Evolutionary conservation across 1,140 invertebrate genomes (phyloP).

Genomic region (Lanistes nyassanus): DNA sequence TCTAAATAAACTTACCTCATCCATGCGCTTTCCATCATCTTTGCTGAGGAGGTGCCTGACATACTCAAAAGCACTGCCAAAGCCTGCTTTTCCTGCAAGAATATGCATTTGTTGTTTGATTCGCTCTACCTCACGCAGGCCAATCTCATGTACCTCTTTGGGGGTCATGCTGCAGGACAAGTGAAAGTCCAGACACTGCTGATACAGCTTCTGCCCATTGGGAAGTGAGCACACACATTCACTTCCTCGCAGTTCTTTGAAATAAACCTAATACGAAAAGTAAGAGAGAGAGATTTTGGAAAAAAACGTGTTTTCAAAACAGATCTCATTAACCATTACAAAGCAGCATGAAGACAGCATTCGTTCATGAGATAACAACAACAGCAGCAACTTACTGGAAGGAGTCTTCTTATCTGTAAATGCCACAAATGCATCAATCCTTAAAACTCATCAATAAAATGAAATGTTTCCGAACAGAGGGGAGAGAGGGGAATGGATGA

Average conservation of each 20-base stretch:
- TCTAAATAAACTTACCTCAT: conserved; percentile 13
- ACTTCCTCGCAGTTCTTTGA: conserved; percentile 43
- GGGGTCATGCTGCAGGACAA: conserved; percentile 54
- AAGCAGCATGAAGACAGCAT: too few relatives aligned
- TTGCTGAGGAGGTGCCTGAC: conserved; percentile 20
- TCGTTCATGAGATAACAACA: too few relatives aligned
- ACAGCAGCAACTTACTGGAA: too few relatives aligned
- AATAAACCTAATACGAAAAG: conserved; percentile 49
- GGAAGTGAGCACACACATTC: conserved; percentile 55
- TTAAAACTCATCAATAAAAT: too few relatives aligned
- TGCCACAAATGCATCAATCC: too few relatives aligned
- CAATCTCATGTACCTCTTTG: conserved; percentile 62
- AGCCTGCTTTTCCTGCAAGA: conserved; percentile 45
- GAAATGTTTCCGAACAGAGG: too few relatives aligned
- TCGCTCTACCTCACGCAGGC: conserved; percentile 60
- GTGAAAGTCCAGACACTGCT: conserved; percentile 60
- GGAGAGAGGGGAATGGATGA: too few relatives aligned
- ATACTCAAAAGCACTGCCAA: conserved; percentile 31
- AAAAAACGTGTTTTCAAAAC: too few relatives aligned
- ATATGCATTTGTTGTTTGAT: conserved; percentile 60
- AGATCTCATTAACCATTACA: too few relatives aligned
- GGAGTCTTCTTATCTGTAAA: too few relatives aligned
- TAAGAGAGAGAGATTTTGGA: background rate
- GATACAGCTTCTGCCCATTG: conserved; percentile 57
- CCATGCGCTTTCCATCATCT: conserved; percentile 24